Evolutionary conservation across 1,140 invertebrate genomes (phyloP).

Genomic region (Drosophila novamexicana): DNA sequence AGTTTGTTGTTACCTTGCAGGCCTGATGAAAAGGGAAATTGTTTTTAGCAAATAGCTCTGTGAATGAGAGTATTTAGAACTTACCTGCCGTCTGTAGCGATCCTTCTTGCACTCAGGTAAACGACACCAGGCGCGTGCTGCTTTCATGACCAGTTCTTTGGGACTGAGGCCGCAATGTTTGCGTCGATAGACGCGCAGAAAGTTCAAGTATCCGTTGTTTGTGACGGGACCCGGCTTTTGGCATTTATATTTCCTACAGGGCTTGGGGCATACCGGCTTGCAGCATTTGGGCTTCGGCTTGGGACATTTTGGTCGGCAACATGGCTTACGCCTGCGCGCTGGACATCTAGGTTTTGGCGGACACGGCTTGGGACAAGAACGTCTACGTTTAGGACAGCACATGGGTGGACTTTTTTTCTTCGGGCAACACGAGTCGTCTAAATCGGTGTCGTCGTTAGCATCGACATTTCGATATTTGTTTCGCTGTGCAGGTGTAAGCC

Average conservation of each 20-base stretch:
- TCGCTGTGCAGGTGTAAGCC: not conserved
- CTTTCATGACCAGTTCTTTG: conserved; percentile 15
- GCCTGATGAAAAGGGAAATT: conserved; percentile 2
- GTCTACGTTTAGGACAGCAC: not conserved
- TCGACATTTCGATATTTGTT: not conserved
- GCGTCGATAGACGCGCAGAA: conserved; percentile 20
- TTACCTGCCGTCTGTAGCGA: conserved; percentile 19
- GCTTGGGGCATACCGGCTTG: not conserved
- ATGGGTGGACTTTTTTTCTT: not conserved
- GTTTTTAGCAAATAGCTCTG: too few species aligned
- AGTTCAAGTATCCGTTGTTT: conserved; percentile 36
- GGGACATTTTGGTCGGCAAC: not conserved
- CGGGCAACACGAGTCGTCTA: not conserved
- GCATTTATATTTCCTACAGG: not conserved
- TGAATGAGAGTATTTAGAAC: not conserved
- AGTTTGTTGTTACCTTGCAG: conserved; percentile 10
- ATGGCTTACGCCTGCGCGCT: not conserved
- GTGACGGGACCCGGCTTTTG: conserved; percentile 3
- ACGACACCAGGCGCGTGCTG: conserved; percentile 30
- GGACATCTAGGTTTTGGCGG: not conserved
- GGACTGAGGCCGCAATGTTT: conserved; percentile 24
- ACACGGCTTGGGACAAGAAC: not conserved
- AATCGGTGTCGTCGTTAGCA: not conserved
- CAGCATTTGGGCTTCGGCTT: conserved; percentile 1
- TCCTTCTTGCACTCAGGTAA: conserved; percentile 16